Evolutionary conservation across 1,140 invertebrate genomes (phyloP), one percentile per base, ranked within the genome.

Genomic region (Drosophila obscura): DNA sequence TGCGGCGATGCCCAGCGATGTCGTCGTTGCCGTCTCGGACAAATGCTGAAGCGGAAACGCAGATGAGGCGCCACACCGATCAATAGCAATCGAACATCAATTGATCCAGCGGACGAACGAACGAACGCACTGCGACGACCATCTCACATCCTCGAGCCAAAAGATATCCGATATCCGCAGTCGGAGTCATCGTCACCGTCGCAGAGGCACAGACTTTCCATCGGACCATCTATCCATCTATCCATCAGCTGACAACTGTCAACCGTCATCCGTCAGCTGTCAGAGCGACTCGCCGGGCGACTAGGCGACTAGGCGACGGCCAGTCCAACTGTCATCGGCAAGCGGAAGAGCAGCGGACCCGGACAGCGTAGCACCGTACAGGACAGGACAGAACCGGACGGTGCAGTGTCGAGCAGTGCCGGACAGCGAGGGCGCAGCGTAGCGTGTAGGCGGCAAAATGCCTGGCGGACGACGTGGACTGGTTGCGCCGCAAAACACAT

Each of bases 401-500:
- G 16, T 0, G 22, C 24, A 48, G 58, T 9, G 13, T 52, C 51
- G 44, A 63, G 66, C 11, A 16, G 48, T 39, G 28, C 39, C 52
- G 77, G 51, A 48, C 39, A 44, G 77, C 59, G 43, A 69, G 59
- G 66, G 61, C 78, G 58, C 64, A 63, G 74, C 68, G 62, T 77
- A 77, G 65, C 68, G 67, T 76, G 63, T 75, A 82, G 82, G 74
- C 78, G 76, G 55, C 90, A 96, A 93, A 94, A 98, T 98, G 97
- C 97, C 97, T 93, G 97, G 97, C 92, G 97, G 97, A 93, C 95
- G 97, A 92, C 95, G 97, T 95, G 99, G 98, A 93, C 95, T 99
- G 82, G 98, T 99, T 91, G 98, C 99, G 94, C 99, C 99, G 89
- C 98, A 99, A 94, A 99, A 99, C 93, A 99, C 99, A 81, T 99